Percentiles rank a stretch among this genome's conserved stretches.
phyloP scores from a whole-genome alignment of 2,797 vertebrate genomes.

The Enteromius paludinosus region DNA sequence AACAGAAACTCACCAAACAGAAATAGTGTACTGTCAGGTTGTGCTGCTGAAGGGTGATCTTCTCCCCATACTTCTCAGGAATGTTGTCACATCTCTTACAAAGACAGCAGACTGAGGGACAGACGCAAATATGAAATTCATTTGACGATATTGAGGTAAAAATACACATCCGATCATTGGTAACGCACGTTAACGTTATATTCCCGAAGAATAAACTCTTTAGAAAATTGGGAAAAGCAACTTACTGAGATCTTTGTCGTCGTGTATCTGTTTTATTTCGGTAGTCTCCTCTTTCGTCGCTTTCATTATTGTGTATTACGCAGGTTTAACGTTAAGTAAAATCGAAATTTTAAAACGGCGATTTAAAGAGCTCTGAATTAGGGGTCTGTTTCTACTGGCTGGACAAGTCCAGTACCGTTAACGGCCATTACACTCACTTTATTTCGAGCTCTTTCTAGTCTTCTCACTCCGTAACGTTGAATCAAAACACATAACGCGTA shows the following conservation, averaged over 20 bases:
- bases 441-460: background rate
- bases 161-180: background rate
- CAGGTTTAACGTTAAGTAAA: background rate
- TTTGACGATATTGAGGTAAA: too few species aligned
- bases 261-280: conserved; percentile 5
- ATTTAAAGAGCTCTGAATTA: background rate
- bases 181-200: background rate
- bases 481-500: background rate
- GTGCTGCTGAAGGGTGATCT: conserved; percentile 80
- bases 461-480: background rate
- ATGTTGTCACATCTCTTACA: conserved; percentile 86
- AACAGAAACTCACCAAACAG: conserved; percentile 83
- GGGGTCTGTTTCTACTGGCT: background rate
- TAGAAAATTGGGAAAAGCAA: background rate
- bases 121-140: background rate
- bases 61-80: conserved; percentile 91
- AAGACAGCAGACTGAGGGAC: conserved; percentile 83
- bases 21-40: conserved; percentile 91
- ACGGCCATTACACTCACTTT: background rate
- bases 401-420: background rate
- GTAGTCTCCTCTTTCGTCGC: conserved; percentile 2
- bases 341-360: background rate
- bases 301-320: conserved; percentile 16
- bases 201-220: too few species aligned
- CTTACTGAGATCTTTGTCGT: conserved; percentile 35